Base-by-base conservation (phyloP, 2,888 invertebrate genomes). In the Chrysolina haemoptera region DNA sequence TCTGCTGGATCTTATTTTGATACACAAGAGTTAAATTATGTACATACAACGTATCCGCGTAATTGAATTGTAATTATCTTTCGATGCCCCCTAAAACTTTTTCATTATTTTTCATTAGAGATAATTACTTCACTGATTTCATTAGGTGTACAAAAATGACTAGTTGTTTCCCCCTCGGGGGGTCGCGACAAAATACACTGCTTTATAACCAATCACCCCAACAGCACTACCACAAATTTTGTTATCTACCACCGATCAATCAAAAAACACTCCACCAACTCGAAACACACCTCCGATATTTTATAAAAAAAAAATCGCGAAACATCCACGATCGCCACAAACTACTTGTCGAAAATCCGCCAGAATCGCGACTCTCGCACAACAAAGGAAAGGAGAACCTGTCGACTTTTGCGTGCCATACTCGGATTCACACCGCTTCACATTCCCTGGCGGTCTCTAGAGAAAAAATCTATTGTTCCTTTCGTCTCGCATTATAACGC, bases 351-450 rank as follows among this genome's bases (percentile, higher is more conserved):
- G 55, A 55, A 55, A 55, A 55, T 12, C 55, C n/a, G 18, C 14
- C 12, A 55, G 11, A 55, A 55, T 18, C 18, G 53, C 16, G 53
- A 55, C 55, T 55, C 46, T 69, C 63, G 35, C 16, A 55, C 50
- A 70, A 77, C 70, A 77, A 75, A 71, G 64, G 63, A 72, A 75
- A 68, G 64, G 63, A 53, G 62, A 70, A 50, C 41, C 50, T 62
- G 41, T 14, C 22, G 67, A 46, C 43, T 70, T 75, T 67, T 74
- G 74, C 80, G 79, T 79, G 79, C 78, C 80, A 82, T 82, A 81
- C 79, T 83, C 77, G 80, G 83, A 83, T 84, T 81, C 83, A 82
- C 81, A 81, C 81, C 81, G 82, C 76, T 84, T 80, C 81, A 82
- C 83, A 82, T 81, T 80, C 78, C 77, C 80, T 78, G 78, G 81